Evolutionary conservation across 2,888 invertebrate species (phyloP), one percentile per base, ranked within the genome.

Genomic region (Synergus itoensis): DNA sequence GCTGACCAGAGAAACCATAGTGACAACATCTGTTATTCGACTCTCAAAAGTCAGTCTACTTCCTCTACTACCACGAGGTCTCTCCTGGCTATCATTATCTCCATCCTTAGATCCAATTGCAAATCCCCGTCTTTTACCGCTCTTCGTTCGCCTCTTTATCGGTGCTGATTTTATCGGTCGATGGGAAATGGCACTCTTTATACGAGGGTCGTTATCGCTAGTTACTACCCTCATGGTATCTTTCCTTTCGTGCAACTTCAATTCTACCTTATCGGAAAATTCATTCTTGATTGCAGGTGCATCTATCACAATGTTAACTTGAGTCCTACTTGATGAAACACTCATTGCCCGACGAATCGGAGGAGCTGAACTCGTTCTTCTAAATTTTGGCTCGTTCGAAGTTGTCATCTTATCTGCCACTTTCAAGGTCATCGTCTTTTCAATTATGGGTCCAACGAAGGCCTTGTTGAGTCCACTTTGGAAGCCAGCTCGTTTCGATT

Each of bases 1-100:
- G 87, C 95, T 95, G 4, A 95, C 92, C 65, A 96, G 90, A 0
- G 95, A 95, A 0, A 96, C 95, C 93, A 95, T 94, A 0, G 96
- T 96, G 0, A 95, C 94, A 53, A 96, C 90, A 73, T 92, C 92
- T 1, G 84, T 86, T 7, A 81, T 76, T 48, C 81, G 89, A 0
- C 82, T 40, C 11, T 88, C 88, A 1, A 84, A 36, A 0, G 76
- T 63, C 11, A 48, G 80, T 28, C 86, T 88, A 1, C 76, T 77
- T 0, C 81, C 77, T 53, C 53, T 43, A 40, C 77, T 60, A 11
- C 63, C 78, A 40, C 80, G 84, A 65, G 79, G 85, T 83, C 12
- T 48, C 41, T 48, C 12, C 64, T 78, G 85, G 60, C 57, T 69
- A 8, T 83, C 84, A 5, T 79, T 80, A 2, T 80, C 78, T 28